Conservation (phyloP, 2,888 invertebrate genomes). For the Epirrhoe tristata region DNA sequence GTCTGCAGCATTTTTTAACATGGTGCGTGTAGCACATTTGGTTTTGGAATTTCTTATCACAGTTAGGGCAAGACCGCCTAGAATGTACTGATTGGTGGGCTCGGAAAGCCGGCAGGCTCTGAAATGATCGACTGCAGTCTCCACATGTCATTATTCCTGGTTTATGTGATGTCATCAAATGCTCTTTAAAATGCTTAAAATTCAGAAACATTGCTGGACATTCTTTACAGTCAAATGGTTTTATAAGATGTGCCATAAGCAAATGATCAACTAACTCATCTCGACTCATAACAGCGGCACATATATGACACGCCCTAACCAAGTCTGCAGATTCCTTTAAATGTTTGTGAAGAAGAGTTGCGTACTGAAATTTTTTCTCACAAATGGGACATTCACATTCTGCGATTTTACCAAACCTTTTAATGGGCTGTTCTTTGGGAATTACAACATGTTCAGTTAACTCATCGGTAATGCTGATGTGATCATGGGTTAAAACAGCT, state of each 20-base stretch:
- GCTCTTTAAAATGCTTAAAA: constrained; percentile 50
- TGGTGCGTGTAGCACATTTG: constrained; percentile 70
- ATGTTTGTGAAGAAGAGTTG: constrained; percentile 63
- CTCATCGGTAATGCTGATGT: constrained; percentile 54
- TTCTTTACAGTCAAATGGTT: constrained; percentile 63
- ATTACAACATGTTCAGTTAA: constrained; percentile 23
- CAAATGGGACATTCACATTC: constrained; percentile 66
- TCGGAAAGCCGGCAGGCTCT: constrained; percentile 57
- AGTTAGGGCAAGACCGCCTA: constrained; percentile 65
- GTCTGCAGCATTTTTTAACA: constrained; percentile 66
- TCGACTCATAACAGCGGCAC: constrained; percentile 65
- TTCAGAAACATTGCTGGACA: constrained; percentile 64
- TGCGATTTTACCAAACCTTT: constrained; percentile 40
- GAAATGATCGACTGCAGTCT: constrained; percentile 70
- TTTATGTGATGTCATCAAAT: constrained; percentile 59
- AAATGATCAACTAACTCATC: constrained; percentile 64
- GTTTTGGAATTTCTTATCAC: constrained; percentile 68
- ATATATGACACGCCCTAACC: constrained; percentile 68
- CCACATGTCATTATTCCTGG: constrained; percentile 63
- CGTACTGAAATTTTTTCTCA: constrained; percentile 61
- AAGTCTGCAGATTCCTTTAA: constrained; percentile 68
- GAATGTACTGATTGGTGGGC: constrained; percentile 67
- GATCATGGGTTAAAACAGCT: constrained; percentile 54
- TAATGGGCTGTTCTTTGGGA: constrained; percentile 27
- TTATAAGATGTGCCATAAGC: constrained; percentile 50